Base-by-base conservation (phyloP, 2,113 vertebrate species). In the Pangasianodon gigas region DNA sequence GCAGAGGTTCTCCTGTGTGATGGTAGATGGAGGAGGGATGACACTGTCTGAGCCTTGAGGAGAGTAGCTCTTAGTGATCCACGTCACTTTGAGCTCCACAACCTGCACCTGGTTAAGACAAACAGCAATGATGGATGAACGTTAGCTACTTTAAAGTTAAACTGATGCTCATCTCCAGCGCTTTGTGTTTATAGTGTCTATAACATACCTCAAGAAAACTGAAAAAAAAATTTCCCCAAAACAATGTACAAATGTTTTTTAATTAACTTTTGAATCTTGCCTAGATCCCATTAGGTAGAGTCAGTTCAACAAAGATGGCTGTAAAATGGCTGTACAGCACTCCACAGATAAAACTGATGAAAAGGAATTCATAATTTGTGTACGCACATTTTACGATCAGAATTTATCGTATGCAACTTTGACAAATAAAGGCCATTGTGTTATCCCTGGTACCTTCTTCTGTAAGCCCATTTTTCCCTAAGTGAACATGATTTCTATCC, bases 11-110 rank as follows among this genome's bases (percentile, higher is more conserved):
- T 99, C 98, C 95, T 98, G 97, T 48, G 97, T 95, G 94, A 99
- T 98, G 92, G 98, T 94, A 0, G 97, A 97, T 21, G 98, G 95
- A n/a, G 98, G 98, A 10, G 98, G 98, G 89, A 97, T 98, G 44
- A 98, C 97, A 21, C 98, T 98, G 94, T 99, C 98, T 0, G 97
- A 98, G 87, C 98, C 98, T 93, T 98, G 97, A 56, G 97, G 97
- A 88, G 98, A 99, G 94, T 98, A 99, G 92, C 98, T 99, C 95
- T 99, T 99, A n/a, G 98, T 99, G 92, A 99, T 99, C 98, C 98
- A 99, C 0, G 97, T 99, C 91, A 99, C 98, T 91, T 98, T 98
- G 26, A 99, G 92, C 91, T 99, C 98, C 29, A 98, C 97, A 19
- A 99, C 98, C 87, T 99, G 98, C 0, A 99, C 98, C 98, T 99